Conservation (phyloP, 2,888 invertebrate species). For the Lepidochrysops patricia region DNA sequence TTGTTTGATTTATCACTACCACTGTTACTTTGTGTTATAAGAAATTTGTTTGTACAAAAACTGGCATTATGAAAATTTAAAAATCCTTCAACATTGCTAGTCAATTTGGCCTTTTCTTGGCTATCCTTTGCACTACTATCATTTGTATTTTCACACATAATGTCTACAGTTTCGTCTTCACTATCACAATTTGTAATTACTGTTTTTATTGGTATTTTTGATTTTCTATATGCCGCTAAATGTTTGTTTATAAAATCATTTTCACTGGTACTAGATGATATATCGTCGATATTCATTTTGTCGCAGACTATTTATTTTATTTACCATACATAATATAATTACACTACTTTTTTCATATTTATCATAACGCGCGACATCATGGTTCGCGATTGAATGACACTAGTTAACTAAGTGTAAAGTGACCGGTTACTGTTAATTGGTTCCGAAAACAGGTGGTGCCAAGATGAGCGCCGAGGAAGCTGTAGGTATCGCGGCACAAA, state of each 20-base stretch:
- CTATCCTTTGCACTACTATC: constrained; percentile 22
- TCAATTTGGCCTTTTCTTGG: constrained; percentile 23
- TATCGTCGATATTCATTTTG: constrained; percentile 52
- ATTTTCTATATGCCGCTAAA: constrained; percentile 31
- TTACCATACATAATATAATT: too few species aligned
- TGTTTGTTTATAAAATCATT: constrained; percentile 30
- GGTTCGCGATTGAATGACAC: constrained; percentile 5
- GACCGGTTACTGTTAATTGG: constrained; percentile 44
- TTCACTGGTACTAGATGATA: constrained; percentile 66
- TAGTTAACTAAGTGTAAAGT: constrained; percentile 6
- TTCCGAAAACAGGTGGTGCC: constrained; percentile 70
- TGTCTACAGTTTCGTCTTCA: constrained; percentile 66
- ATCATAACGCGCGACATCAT: constrained; percentile 1
- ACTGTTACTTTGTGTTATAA: constrained; percentile 31
- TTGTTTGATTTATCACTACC: constrained; percentile 27
- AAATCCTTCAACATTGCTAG: constrained; percentile 35
- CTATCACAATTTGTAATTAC: constrained; percentile 52
- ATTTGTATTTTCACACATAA: constrained; percentile 63
- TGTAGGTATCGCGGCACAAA: constrained; percentile 59
- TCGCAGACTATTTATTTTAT: too few species aligned
- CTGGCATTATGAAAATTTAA: constrained; percentile 40
- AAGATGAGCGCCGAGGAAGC: constrained; percentile 36
- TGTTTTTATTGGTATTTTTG: constrained; percentile 40
- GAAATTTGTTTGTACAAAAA: constrained; percentile 35
- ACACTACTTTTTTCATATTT: too few species aligned